Conservation (phyloP, 2,888 invertebrate species). For the Spatulosminthurus flaviceps region DNA sequence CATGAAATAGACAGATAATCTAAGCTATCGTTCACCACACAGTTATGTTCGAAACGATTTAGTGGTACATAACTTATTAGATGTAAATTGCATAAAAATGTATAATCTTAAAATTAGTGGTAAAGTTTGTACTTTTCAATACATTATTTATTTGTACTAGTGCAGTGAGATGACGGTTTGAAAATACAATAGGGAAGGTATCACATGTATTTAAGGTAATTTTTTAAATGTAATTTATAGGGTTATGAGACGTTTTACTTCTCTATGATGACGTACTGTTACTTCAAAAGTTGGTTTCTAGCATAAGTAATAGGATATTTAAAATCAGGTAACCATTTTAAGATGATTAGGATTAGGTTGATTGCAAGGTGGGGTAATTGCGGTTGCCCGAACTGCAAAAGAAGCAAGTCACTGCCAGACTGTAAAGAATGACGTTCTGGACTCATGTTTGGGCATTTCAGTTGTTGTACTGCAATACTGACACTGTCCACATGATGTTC, state of each 20-base stretch:
- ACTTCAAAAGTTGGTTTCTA: constrained; percentile 42
- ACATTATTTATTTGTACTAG: constrained; percentile 3
- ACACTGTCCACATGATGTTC: constrained; percentile 25
- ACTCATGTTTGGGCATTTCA: constrained; percentile 7
- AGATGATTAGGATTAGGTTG: constrained; percentile 39
- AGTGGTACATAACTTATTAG: too few relatives aligned
- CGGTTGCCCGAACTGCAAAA: constrained; percentile 39
- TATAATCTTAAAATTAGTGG: background rate
- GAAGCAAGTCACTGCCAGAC: constrained; percentile 64
- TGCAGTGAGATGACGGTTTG: background rate
- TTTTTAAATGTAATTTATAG: background rate
- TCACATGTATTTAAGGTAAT: background rate
- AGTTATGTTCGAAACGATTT: too few relatives aligned
- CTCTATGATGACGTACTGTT: constrained; percentile 47
- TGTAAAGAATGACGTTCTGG: constrained; percentile 60
- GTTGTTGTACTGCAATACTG: background rate
- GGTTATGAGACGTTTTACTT: background rate
- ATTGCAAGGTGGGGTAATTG: constrained; percentile 43
- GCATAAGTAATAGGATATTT: constrained; percentile 11
- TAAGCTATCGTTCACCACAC: too few relatives aligned
- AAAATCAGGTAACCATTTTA: constrained; percentile 29
- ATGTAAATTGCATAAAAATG: too few relatives aligned
- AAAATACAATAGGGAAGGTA: background rate
- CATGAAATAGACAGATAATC: too few relatives aligned
- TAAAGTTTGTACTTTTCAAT: background rate